phyloP scores from a whole-genome alignment of 2,113 vertebrate genomes.

The Lepisosteus oculatus region DNA sequence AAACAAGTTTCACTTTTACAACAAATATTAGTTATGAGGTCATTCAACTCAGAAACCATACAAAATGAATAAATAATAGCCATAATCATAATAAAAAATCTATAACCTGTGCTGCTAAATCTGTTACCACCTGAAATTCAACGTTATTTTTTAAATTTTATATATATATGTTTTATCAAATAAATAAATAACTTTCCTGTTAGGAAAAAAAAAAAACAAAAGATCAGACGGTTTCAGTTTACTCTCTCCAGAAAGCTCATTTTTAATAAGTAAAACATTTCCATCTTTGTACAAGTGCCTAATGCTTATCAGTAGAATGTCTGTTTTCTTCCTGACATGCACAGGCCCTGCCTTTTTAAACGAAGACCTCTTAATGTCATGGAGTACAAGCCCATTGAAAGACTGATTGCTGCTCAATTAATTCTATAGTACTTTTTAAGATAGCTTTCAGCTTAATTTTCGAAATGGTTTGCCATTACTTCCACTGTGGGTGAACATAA shows the following conservation, averaged over 20 bases:
- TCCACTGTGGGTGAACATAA: conserved; percentile 46
- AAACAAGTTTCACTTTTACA: conserved; percentile 97
- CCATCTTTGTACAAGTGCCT: conserved; percentile 66
- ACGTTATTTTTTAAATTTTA: conserved; percentile 63
- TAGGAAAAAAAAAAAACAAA: conserved; percentile 61
- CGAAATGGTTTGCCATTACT: conserved; percentile 26
- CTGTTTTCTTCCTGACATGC: conserved; percentile 62
- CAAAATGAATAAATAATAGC: conserved; percentile 89
- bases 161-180: conserved; percentile 49
- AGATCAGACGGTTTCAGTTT: conserved; percentile 50
- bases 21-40: conserved; percentile 94
- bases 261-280: conserved; percentile 62
- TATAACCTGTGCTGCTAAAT: conserved; percentile 72
- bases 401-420: conserved; percentile 8
- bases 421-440: conserved; percentile 14
- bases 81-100: conserved; percentile 66
- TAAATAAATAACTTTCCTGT: conserved; percentile 81
- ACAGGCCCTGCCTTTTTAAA: conserved; percentile 50
- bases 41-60: conserved; percentile 86
- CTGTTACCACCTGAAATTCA: conserved; percentile 70
- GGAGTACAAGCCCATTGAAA: conserved; percentile 30
- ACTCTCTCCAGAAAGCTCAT: conserved; percentile 71
- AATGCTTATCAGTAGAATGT: conserved; percentile 54
- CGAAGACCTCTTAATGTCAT: conserved; percentile 46
- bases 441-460: conserved; percentile 24